These are phyloP conservation scores for Barnardius zonarius DNA, from an alignment of 2,113 vertebrate genomes.

Conservation along the genomic window DNA sequence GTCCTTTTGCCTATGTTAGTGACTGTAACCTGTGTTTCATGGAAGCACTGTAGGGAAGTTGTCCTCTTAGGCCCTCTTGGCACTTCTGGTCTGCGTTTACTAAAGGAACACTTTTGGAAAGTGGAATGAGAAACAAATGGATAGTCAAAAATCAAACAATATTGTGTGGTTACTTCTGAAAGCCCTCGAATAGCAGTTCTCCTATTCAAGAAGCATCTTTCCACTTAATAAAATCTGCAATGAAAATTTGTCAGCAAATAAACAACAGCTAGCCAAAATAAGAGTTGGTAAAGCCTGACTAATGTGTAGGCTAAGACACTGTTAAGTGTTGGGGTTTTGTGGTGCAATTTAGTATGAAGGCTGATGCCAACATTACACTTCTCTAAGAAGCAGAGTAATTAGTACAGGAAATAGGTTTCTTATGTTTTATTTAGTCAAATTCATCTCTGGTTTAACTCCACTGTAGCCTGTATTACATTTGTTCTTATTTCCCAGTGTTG, in stretches of 20 bases:
- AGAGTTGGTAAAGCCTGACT: background rate
- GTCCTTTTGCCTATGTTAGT: background rate
- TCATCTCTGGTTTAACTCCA: slow-evolving; percentile 47
- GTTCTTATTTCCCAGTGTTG: slow-evolving; percentile 3
- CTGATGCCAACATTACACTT: slow-evolving; percentile 30
- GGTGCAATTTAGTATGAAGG: slow-evolving; percentile 24
- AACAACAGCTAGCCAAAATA: background rate
- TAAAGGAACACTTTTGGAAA: background rate
- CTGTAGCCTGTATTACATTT: background rate
- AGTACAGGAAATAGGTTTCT: slow-evolving; percentile 62
- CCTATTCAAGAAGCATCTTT: background rate
- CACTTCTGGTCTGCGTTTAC: background rate
- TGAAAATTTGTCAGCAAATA: background rate
- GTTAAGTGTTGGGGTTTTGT: slow-evolving; percentile 38
- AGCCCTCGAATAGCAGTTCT: background rate
- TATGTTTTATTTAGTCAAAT: slow-evolving; percentile 52
- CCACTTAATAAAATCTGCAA: background rate
- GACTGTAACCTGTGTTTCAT: background rate
- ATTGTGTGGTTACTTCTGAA: background rate
- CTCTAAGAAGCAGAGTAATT: slow-evolving; percentile 33
- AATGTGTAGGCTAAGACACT: background rate
- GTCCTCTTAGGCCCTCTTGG: background rate
- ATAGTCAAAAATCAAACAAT: background rate
- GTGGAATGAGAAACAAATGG: background rate
- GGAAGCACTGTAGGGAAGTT: background rate